Conservation (phyloP, 2,797 vertebrate genomes). For the Phataginus tricuspis region DNA sequence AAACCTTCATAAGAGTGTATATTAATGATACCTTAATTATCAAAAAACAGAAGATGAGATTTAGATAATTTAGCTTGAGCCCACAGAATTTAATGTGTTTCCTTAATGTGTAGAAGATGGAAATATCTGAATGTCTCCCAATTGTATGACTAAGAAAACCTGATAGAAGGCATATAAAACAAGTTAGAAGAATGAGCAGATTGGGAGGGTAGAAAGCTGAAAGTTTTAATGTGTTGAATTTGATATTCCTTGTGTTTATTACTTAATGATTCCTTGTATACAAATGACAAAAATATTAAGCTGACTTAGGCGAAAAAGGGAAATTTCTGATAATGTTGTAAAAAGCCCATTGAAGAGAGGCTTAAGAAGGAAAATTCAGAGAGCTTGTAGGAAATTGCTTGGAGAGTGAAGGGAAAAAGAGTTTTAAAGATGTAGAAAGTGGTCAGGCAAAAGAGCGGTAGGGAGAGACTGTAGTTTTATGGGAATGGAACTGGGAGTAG, state of each 20-base stretch:
- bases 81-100: background rate
- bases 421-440: background rate
- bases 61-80: background rate
- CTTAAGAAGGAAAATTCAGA: background rate
- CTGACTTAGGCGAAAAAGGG: background rate
- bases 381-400: background rate
- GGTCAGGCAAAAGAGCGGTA: too few relatives aligned
- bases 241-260: background rate
- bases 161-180: background rate
- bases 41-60: too few relatives aligned
- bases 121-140: background rate
- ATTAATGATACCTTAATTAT: too few relatives aligned
- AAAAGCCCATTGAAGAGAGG: background rate
- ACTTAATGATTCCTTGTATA: background rate
- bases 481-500: too few relatives aligned
- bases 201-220: background rate
- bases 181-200: background rate
- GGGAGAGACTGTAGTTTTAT: background rate
- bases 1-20: too few relatives aligned
- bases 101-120: background rate
- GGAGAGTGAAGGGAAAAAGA: background rate
- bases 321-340: background rate
- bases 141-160: background rate
- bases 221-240: background rate
- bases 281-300: background rate